Base-by-base conservation (phyloP, 2,797 vertebrate species). In the Picus viridis region DNA sequence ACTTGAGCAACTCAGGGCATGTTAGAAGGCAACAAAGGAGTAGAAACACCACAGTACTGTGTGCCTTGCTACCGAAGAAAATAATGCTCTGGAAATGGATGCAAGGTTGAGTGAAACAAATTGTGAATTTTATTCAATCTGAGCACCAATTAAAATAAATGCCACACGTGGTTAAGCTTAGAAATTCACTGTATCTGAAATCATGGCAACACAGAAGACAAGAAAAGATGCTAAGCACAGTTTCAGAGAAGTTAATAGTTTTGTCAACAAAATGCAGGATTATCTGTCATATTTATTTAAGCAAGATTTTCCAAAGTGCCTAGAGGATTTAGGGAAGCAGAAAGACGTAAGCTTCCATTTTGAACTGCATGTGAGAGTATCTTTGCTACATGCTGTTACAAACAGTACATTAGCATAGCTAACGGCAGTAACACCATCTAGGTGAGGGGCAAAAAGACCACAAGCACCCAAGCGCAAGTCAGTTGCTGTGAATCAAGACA, bases 271-370 rank as follows among this genome's bases (percentile, higher is more conserved):
- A 95, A 95, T 51, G 19, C 79, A 93, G 0, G 79, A 81, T 83
- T 83, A 94, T 81, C 70, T 54, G 36, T 30, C 78, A 76, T 85
- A 91, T 91, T 92, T 89, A 93, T 76, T 79, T 58, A 91, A 93
- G 79, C 85, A 92, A 3, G 71, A 64, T 74, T 78, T 83, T 87
- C 72, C 68, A 51, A n/a, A 62, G 70, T 47, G 56, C 77, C 32
- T 2, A 74, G 30, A 88, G 71, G 77, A 89, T 41, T 88, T 70
- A 71, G 34, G 53, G 79, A 88, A 73, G 77, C 1, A 19, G 63
- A 43, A 75, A 59, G 16, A 83, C 47, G 56, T 78, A 36, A 77
- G 32, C 23, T 43, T 73, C 53, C 72, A 10, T 26, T 81, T 56
- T 53, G 39, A 80, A 78, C 17, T 39, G 47, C 27, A 56, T 4